Conservation (phyloP, 2,797 vertebrate species). For the Anniella stebbinsi region DNA sequence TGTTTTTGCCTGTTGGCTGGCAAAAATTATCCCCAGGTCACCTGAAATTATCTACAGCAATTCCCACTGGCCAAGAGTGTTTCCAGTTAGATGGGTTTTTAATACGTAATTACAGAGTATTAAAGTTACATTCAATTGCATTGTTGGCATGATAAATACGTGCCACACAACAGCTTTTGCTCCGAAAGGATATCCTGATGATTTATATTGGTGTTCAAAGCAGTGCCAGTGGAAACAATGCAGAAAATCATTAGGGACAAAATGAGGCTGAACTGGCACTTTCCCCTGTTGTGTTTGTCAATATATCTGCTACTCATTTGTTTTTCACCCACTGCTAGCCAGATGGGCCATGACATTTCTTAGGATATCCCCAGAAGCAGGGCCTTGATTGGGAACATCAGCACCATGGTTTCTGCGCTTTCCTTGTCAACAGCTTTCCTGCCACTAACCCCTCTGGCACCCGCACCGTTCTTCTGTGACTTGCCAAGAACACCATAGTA, state of each 20-base stretch:
- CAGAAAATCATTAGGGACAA: conserved; percentile 46
- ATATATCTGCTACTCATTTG: conserved; percentile 19
- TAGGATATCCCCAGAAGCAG: fast-evolving
- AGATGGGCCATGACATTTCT: conserved; percentile 15
- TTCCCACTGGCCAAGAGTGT: conserved; percentile 52
- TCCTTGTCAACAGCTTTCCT: conserved; percentile 23
- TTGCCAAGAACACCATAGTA: fast-evolving
- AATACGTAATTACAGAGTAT: conserved; percentile 53
- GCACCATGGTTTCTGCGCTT: background rate
- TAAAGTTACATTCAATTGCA: conserved; percentile 56
- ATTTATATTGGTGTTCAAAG: conserved; percentile 38
- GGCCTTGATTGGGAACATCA: background rate
- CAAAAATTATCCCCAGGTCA: conserved; percentile 57
- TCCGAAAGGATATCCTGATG: conserved; percentile 42
- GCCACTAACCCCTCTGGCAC: fast-evolving
- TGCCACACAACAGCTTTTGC: conserved; percentile 45
- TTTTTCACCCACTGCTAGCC: background rate
- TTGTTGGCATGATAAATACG: conserved; percentile 58
- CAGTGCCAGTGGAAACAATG: conserved; percentile 34
- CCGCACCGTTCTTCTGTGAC: background rate
- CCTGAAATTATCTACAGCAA: conserved; percentile 56
- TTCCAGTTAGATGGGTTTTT: conserved; percentile 59
- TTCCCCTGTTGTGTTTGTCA: conserved; percentile 32
- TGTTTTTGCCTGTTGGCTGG: conserved; percentile 35
- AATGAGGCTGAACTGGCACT: conserved; percentile 28